Evolutionary conservation across 2,113 vertebrate species (phyloP).

Genomic region (Dipodomys ordii): DNA sequence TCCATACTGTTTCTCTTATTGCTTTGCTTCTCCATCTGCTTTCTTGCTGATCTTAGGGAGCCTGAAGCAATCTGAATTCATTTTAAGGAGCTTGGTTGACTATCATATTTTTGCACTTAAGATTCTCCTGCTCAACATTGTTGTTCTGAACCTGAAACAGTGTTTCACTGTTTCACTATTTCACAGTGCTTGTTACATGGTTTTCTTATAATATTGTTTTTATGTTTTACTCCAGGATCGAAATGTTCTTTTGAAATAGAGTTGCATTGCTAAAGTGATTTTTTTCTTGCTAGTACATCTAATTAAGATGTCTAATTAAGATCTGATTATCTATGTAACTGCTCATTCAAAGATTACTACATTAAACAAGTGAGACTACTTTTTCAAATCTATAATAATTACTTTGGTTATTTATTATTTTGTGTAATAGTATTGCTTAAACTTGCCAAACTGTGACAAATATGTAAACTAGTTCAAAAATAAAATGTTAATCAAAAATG

Average conservation of each 20-base stretch:
- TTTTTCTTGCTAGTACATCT: slow-evolving; percentile 58
- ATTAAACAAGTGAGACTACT: slow-evolving; percentile 23
- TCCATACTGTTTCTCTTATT: not conserved
- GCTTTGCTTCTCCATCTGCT: not conserved
- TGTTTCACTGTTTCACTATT: not conserved
- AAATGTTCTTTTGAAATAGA: slow-evolving; percentile 38
- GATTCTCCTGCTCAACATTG: not conserved
- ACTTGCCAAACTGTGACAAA: not conserved
- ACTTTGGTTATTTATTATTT: slow-evolving; percentile 18
- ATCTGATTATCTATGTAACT: slow-evolving; percentile 61
- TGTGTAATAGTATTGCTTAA: not conserved
- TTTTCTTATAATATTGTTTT: slow-evolving; percentile 41
- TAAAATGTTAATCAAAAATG: not conserved
- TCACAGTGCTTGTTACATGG: not conserved
- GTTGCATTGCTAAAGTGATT: slow-evolving; percentile 27
- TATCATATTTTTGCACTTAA: not conserved
- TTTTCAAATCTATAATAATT: slow-evolving; percentile 44
- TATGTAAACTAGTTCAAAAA: not conserved
- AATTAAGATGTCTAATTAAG: slow-evolving; percentile 73
- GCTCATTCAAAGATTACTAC: slow-evolving; percentile 42
- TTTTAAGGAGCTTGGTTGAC: not conserved
- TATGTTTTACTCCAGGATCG: slow-evolving; percentile 5
- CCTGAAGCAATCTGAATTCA: not conserved
- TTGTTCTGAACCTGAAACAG: not conserved
- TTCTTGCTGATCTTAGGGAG: slow-evolving; percentile 4